Evolutionary conservation across 1,140 invertebrate genomes (phyloP), one percentile per base, ranked within the genome.

Genomic region (Mylabris phalerata): DNA sequence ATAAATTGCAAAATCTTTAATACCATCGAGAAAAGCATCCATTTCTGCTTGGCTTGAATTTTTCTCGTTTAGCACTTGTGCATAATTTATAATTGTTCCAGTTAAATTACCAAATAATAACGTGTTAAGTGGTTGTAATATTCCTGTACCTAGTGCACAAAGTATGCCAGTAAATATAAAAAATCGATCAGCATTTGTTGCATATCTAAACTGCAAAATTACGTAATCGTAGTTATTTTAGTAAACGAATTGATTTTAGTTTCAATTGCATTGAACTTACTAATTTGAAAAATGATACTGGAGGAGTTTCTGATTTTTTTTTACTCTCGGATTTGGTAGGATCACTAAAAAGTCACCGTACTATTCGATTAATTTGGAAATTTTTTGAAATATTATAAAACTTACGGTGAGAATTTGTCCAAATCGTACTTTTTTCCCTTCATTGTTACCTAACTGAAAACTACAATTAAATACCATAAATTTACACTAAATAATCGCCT

Each of bases 41-140:
- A 50, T 55, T 0, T 43, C 61, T 39, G 42, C 47, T 40, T 49
- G 45, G 9, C 11, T 9, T 11, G 41, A 32, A 7, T 42, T 50
- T 13, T 7, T 39, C 3, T 9, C n/a, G 26, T 9, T 9, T 24
- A 56, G 25, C 32, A 7, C 48, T 39, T 1, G 52, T 45, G 67
- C 63, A 65, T 73, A 74, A 7, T 68, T 57, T n/a, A 80, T 71
- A 58, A 80, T 74, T 11, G 68, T 68, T 26, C 78, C 79, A 0
- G 85, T 79, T 51, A 89, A 75, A 55, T 79, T 75, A 3, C 86
- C 84, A 67, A 88, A 87, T n/a, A 89, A 75, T 6, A 86, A 72
- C 46, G 84, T 85, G 65, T 89, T 84, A 5, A 84, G 62, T 0
- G 87, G 86, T 40, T 84, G 81, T 27, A 81, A 79, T 7, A 79